Percentiles rank a stretch among this genome's conserved stretches.
Conservation (phyloP, 92 coral and sea anemone genomes). For the Chrysogorgia sp. region DNA sequence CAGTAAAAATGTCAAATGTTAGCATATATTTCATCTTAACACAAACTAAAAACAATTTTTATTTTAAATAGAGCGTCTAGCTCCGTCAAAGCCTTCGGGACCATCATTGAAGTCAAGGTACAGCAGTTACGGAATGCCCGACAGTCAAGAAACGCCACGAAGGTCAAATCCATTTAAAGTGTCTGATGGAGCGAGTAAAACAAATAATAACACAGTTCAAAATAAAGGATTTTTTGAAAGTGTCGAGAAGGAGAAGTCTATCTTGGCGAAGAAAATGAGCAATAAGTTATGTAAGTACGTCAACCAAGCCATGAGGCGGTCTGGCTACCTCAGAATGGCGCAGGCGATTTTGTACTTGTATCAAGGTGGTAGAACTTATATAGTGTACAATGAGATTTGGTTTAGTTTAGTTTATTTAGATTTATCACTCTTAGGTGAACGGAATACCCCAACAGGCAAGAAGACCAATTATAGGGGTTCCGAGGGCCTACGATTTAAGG, state of each 20-base stretch:
- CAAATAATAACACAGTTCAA: slow-evolving; percentile 57
- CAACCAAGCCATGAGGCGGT: background rate
- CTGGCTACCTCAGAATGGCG: background rate
- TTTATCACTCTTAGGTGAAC: too few species aligned
- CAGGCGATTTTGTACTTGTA: background rate
- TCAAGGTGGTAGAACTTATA: background rate
- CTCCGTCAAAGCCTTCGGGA: slow-evolving; percentile 55
- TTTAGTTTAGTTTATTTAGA: background rate
- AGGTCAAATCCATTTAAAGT: slow-evolving; percentile 92
- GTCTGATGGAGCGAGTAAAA: slow-evolving; percentile 57
- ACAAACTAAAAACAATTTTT: background rate
- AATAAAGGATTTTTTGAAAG: slow-evolving; percentile 86
- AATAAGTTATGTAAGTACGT: slow-evolving; percentile 76
- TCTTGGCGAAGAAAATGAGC: slow-evolving; percentile 44
- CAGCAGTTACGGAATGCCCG: slow-evolving; percentile 6
- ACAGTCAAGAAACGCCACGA: slow-evolving; percentile 69
- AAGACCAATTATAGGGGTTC: too few species aligned
- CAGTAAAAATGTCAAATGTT: too few species aligned
- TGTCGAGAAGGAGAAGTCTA: slow-evolving; percentile 85
- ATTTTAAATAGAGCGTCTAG: background rate
- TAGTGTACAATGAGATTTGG: background rate
- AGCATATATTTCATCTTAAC: too few species aligned
- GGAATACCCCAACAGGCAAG: too few species aligned
- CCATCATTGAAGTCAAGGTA: slow-evolving; percentile 57
- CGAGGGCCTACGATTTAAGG: too few species aligned